A percentile compares a stretch with the other conserved stretches of the same genome.
phyloP scores from a whole-genome alignment of 2,113 vertebrate species.

The Leptobrachium leishanense region DNA sequence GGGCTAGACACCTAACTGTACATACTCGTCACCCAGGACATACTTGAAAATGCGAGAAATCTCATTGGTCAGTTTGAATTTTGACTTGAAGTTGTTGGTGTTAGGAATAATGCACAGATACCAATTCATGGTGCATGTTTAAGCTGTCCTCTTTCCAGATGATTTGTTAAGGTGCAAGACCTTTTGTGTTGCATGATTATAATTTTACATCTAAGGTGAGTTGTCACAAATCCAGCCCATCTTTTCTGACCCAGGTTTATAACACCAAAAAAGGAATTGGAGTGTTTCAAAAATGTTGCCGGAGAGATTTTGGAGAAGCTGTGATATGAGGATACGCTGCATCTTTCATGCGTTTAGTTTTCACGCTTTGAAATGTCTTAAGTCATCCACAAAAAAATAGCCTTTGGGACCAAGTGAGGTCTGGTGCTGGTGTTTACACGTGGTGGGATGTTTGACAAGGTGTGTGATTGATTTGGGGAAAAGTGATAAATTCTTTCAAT shows the following conservation, averaged over 20 bases:
- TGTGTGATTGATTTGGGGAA: neutral
- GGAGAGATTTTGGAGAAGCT: neutral
- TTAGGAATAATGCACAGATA: no score
- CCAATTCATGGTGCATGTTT: neutral
- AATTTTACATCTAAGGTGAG: neutral
- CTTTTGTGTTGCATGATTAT: neutral
- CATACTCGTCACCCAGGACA: no score
- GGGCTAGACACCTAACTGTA: no score
- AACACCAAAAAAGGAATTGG: neutral
- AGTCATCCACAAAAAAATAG: neutral
- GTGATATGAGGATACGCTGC: neutral
- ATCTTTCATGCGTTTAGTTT: neutral
- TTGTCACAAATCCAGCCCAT: neutral
- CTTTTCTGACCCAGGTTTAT: neutral
- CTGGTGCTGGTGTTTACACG: neutral
- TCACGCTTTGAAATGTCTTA: neutral
- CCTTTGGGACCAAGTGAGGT: neutral
- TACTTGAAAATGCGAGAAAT: no score
- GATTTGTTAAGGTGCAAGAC: constrained; percentile 3
- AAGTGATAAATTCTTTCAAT: neutral
- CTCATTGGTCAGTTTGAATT: no score
- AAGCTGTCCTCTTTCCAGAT: neutral
- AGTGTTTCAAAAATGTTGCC: constrained; percentile 1
- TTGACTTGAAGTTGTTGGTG: no score
- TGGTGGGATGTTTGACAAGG: neutral